phyloP scores from a whole-genome alignment of 2,113 vertebrate genomes.

The Calypte anna region DNA sequence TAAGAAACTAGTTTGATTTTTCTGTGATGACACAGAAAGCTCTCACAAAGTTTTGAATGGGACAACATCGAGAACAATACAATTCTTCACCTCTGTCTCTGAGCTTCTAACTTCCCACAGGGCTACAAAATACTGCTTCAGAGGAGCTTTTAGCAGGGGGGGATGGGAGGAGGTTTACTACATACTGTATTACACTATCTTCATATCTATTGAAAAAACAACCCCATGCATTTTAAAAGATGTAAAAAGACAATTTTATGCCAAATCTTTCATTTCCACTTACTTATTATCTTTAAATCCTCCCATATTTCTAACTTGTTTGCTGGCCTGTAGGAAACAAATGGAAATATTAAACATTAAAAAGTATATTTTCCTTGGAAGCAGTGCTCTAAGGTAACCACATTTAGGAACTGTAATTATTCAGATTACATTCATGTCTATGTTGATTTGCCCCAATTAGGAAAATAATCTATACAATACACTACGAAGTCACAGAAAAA shows the following conservation, averaged over 20 bases:
- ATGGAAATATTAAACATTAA: constrained; percentile 15
- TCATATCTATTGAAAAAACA: neutral
- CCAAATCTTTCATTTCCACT: constrained; percentile 70
- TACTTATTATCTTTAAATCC: constrained; percentile 97
- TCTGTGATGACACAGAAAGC: neutral
- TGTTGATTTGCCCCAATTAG: neutral
- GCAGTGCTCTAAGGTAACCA: neutral
- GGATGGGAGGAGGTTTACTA: neutral
- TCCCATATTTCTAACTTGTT: constrained; percentile 99
- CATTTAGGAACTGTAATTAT: neutral
- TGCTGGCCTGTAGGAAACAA: constrained; percentile 82
- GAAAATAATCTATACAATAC: neutral
- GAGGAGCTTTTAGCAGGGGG: neutral
- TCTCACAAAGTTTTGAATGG: neutral
- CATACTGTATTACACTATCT: neutral
- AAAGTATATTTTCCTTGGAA: neutral
- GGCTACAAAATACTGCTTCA: neutral
- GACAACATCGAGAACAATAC: neutral
- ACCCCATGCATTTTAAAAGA: neutral
- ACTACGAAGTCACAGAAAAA: neutral
- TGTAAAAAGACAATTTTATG: neutral
- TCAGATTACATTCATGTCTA: neutral
- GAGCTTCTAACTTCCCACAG: neutral
- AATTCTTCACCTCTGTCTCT: neutral
- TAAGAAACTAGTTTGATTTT: neutral